Evolutionary conservation across 2,888 invertebrate genomes (phyloP).

Genomic region (Mermis nigrescens): DNA sequence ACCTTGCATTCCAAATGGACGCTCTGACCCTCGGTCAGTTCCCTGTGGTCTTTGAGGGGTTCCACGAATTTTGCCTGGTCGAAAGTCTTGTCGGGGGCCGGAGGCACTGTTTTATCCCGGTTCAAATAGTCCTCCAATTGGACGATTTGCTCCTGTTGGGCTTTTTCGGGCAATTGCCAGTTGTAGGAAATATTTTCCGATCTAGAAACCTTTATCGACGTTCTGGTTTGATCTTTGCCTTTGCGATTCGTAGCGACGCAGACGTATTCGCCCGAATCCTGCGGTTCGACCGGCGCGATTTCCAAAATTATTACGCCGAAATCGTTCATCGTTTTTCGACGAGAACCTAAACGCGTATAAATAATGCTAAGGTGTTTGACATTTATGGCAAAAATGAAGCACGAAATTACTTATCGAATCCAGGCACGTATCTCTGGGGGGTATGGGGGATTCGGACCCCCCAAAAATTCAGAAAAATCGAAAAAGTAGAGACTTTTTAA

Average conservation of each 20-base stretch:
- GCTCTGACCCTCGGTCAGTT: slow-evolving; percentile 66
- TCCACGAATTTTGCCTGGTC: slow-evolving; percentile 62
- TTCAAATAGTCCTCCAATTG: slow-evolving; percentile 71
- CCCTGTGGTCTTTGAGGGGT: slow-evolving; percentile 61
- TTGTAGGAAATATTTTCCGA: slow-evolving; percentile 25
- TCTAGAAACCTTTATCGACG: slow-evolving; percentile 14
- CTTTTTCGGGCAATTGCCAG: slow-evolving; percentile 27
- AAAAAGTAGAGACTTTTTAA: too few relatives aligned
- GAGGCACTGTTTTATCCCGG: slow-evolving; percentile 35
- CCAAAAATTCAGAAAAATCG: too few relatives aligned
- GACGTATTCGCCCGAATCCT: slow-evolving; percentile 65
- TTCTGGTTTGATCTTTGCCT: slow-evolving; percentile 64
- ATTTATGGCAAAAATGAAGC: too few relatives aligned
- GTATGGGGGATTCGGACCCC: too few relatives aligned
- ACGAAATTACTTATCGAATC: too few relatives aligned
- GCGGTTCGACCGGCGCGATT: slow-evolving; percentile 61
- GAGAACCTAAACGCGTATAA: slow-evolving; percentile 12
- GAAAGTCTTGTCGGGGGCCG: slow-evolving; percentile 19
- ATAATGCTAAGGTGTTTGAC: too few relatives aligned
- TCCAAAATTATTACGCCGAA: slow-evolving; percentile 87
- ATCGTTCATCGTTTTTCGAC: slow-evolving; percentile 66
- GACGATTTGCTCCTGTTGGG: slow-evolving; percentile 55
- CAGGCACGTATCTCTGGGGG: too few relatives aligned
- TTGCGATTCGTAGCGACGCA: slow-evolving; percentile 79
- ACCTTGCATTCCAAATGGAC: slow-evolving; percentile 81